Conservation (phyloP, 2,888 invertebrate genomes). For the Drosophila suboccidentalis region DNA sequence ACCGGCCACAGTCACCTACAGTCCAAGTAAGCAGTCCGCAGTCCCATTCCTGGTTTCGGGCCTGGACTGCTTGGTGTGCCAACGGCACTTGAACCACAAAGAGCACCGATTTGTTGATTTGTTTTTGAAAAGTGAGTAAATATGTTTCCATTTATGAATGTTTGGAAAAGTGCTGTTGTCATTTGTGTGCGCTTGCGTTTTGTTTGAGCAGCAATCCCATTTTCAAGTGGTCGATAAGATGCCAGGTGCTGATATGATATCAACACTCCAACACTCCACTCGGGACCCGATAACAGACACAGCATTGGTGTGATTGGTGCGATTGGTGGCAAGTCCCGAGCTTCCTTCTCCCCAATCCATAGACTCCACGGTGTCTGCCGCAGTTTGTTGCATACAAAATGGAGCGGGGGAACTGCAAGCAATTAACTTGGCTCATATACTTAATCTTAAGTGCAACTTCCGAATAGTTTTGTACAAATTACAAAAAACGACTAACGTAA, state of each 20-base stretch:
- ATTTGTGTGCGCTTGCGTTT: constrained; percentile 62
- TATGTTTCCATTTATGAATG: constrained; percentile 83
- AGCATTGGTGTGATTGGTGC: constrained; percentile 7
- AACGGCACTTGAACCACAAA: constrained; percentile 77
- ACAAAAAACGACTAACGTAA: not conserved
- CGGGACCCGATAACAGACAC: constrained; percentile 55
- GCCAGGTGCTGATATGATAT: constrained; percentile 74
- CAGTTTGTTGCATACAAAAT: constrained; percentile 16
- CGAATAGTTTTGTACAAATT: not conserved
- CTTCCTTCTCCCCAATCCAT: constrained; percentile 9
- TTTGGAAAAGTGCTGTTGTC: constrained; percentile 67
- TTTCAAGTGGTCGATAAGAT: constrained; percentile 82
- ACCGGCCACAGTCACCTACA: constrained; percentile 29
- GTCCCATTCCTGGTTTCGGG: constrained; percentile 16
- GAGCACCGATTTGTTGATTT: constrained; percentile 82
- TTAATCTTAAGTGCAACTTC: not conserved
- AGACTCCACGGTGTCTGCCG: constrained; percentile 62
- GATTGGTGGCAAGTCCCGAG: constrained; percentile 54
- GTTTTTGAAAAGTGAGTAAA: constrained; percentile 82
- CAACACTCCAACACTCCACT: constrained; percentile 22
- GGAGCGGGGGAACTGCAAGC: constrained; percentile 32
- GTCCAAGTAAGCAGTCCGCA: constrained; percentile 1
- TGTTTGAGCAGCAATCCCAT: constrained; percentile 80
- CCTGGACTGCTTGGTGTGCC: constrained; percentile 20
- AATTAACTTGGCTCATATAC: constrained; percentile 38